phyloP scores from a whole-genome alignment of 2,888 invertebrate genomes.

The Galeopsomyia nigrocyanea region DNA sequence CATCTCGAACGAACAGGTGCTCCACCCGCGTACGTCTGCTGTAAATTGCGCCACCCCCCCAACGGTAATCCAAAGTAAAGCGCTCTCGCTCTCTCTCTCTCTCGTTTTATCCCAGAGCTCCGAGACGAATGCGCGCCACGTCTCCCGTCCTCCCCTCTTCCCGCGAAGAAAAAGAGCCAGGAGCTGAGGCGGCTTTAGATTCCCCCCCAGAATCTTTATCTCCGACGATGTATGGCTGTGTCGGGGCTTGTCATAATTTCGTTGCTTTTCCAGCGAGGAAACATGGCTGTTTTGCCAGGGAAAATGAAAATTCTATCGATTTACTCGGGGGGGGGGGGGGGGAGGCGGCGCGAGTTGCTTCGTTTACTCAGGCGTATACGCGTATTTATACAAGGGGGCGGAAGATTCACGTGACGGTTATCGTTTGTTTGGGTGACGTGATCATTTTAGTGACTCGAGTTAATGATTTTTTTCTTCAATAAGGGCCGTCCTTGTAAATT shows the following conservation, averaged over 20 bases:
- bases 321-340: neutral
- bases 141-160: constrained; percentile 53
- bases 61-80: constrained; percentile 68
- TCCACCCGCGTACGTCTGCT: constrained; percentile 60
- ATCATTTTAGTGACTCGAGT: too few relatives aligned
- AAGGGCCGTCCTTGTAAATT: too few relatives aligned
- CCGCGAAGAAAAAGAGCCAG: neutral
- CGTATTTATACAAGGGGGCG: too few relatives aligned
- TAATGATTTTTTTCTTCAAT: too few relatives aligned
- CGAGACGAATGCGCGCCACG: constrained; percentile 67
- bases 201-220: constrained; percentile 11
- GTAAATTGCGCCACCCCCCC: constrained; percentile 64
- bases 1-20: constrained; percentile 66
- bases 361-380: too few relatives aligned
- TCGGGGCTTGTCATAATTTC: constrained; percentile 10
- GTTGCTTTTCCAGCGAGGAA: neutral
- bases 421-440: too few relatives aligned
- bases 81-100: constrained; percentile 49
- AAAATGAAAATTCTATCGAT: too few relatives aligned
- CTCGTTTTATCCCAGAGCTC: constrained; percentile 65
- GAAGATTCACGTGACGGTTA: too few relatives aligned
- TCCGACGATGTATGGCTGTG: constrained; percentile 3
- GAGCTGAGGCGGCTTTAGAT: neutral
- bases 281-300: too few relatives aligned
- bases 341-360: too few relatives aligned